Conservation (phyloP, 1,140 invertebrate genomes). For the Drosophila azteca region DNA sequence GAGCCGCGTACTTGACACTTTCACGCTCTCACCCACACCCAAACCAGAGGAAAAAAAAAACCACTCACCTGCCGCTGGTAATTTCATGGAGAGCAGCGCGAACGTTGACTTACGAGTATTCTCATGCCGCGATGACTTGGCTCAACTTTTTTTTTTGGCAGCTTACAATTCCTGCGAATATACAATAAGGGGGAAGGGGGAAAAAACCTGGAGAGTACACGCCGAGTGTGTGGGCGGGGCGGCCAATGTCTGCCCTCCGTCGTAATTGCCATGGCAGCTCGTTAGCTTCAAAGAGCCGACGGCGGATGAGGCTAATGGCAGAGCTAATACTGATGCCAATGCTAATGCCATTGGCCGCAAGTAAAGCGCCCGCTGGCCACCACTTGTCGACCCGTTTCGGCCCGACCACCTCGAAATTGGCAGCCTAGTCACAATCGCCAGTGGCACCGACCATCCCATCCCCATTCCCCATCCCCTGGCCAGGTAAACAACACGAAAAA, state of each 20-base stretch:
- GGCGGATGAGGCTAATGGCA: slow-evolving; percentile 36
- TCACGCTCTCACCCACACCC: slow-evolving; percentile 6
- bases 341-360: slow-evolving; percentile 70
- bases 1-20: slow-evolving; percentile 64
- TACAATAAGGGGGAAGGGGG: slow-evolving; percentile 25
- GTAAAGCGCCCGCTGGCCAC: slow-evolving; percentile 16
- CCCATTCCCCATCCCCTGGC: not conserved
- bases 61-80: not conserved
- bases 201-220: slow-evolving; percentile 21
- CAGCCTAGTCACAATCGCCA: not conserved
- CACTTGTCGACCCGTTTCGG: slow-evolving; percentile 27
- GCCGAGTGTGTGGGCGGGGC: not conserved
- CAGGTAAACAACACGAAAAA: slow-evolving; percentile 75
- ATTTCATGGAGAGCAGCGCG: slow-evolving; percentile 17
- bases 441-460: too few species aligned
- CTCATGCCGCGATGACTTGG: slow-evolving; percentile 37
- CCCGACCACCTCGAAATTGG: slow-evolving; percentile 5
- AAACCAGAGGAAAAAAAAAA: slow-evolving; percentile 3
- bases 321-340: slow-evolving; percentile 44
- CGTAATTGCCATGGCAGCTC: slow-evolving; percentile 78
- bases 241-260: slow-evolving; percentile 21
- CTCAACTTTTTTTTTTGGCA: slow-evolving; percentile 33
- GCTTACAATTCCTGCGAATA: slow-evolving; percentile 38
- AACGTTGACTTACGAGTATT: slow-evolving; percentile 53
- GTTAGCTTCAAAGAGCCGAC: slow-evolving; percentile 64